phyloP scores from a whole-genome alignment of 2,888 invertebrate genomes.

The Dolichomitus sp. region DNA sequence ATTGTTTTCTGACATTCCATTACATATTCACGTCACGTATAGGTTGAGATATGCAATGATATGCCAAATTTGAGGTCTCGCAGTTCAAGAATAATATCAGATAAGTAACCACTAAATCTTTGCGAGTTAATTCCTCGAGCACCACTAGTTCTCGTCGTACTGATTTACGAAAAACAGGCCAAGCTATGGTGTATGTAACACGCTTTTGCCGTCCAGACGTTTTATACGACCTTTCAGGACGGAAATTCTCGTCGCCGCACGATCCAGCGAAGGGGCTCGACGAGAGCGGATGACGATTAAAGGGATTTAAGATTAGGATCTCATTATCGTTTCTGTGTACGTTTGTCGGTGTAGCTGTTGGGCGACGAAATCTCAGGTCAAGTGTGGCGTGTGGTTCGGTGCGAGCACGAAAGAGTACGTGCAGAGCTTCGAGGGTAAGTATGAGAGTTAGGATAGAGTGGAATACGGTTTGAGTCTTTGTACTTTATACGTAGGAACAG shows the following conservation, averaged over 20 bases:
- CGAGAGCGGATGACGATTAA: constrained; percentile 66
- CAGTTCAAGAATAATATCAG: not conserved
- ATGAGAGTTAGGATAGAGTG: constrained; percentile 4
- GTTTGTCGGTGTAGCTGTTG: constrained; percentile 17
- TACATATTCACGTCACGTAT: not conserved
- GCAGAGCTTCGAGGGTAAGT: constrained; percentile 8
- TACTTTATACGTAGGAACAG: constrained; percentile 32
- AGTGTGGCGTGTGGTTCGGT: constrained; percentile 31
- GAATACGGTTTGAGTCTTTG: constrained; percentile 30
- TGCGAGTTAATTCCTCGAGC: not conserved
- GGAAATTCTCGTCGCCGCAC: constrained; percentile 53
- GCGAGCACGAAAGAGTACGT: constrained; percentile 47
- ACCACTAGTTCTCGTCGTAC: not conserved
- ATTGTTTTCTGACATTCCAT: no score
- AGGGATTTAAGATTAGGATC: constrained; percentile 68
- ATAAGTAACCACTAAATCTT: not conserved
- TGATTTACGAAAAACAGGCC: constrained; percentile 8
- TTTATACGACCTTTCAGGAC: constrained; percentile 20
- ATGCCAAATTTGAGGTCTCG: not conserved
- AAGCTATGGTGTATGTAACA: not conserved
- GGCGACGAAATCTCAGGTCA: constrained; percentile 53
- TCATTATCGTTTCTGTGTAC: constrained; percentile 47
- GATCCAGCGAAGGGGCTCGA: constrained; percentile 58
- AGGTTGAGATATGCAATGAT: not conserved
- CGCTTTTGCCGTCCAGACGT: constrained; percentile 7